These are phyloP conservation scores for Lineus longissimus DNA, from an alignment of 1,140 invertebrate species.

Conservation along the genomic window DNA sequence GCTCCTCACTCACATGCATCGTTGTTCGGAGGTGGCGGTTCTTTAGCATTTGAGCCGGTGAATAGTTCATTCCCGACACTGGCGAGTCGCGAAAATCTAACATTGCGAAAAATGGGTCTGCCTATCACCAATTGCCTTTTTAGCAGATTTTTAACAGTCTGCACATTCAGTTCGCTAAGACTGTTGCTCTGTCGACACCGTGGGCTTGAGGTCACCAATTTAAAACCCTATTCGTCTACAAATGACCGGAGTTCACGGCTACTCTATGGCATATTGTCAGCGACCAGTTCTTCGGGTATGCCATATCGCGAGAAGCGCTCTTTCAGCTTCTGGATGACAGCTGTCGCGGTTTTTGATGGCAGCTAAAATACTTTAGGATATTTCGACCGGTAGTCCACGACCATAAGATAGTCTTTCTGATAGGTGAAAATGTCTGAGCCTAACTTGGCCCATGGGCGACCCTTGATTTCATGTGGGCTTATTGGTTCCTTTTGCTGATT, in stretches of 20 bases:
- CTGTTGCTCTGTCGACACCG: slow-evolving; percentile 9
- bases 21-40: background rate
- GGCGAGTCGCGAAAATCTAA: slow-evolving; percentile 17
- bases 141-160: slow-evolving; percentile 17
- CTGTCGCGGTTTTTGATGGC: background rate
- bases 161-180: slow-evolving; percentile 13
- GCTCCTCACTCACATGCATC: no score
- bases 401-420: background rate
- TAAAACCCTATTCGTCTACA: slow-evolving; percentile 9
- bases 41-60: slow-evolving; percentile 10
- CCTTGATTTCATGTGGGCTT: slow-evolving; percentile 7
- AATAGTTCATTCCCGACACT: background rate
- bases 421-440: background rate
- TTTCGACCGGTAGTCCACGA: slow-evolving; percentile 3
- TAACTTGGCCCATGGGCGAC: slow-evolving; percentile 15
- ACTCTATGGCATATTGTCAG: slow-evolving; percentile 18
- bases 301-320: slow-evolving; percentile 10
- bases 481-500: slow-evolving; percentile 13
- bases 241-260: slow-evolving; percentile 11
- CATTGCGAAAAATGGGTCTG: slow-evolving; percentile 8
- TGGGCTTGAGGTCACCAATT: slow-evolving; percentile 6
- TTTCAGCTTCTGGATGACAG: slow-evolving; percentile 6
- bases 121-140: background rate
- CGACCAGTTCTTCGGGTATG: slow-evolving; percentile 9
- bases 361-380: background rate